A percentile compares a stretch with the other conserved stretches of the same genome.
These are phyloP conservation scores for Zaprionus taronus DNA, from an alignment of 1,140 invertebrate genomes.

Conservation along the genomic window DNA sequence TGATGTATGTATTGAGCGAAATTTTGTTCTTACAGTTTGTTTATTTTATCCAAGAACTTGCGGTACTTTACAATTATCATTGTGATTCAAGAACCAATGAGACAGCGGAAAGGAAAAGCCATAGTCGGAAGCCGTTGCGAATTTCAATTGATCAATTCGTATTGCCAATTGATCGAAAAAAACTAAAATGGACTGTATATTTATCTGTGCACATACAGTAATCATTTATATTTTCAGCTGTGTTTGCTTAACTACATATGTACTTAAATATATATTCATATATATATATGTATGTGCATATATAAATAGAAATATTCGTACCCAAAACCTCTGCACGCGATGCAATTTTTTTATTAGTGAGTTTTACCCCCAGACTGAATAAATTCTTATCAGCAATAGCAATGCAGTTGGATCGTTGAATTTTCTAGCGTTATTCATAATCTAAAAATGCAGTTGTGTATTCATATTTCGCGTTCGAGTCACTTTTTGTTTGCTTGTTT, in stretches of 20 bases:
- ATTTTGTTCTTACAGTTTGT: conserved; percentile 20
- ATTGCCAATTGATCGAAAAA: not conserved
- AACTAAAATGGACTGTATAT: not conserved
- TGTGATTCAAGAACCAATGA: not conserved
- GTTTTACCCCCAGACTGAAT: conserved; percentile 3
- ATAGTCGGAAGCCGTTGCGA: not conserved
- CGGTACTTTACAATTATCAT: conserved; percentile 13
- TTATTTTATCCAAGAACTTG: conserved; percentile 23
- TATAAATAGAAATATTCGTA: not conserved
- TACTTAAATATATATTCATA: not conserved
- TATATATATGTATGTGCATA: not conserved
- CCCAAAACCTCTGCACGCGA: not conserved
- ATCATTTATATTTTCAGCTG: not conserved
- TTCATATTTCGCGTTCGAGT: conserved; percentile 16
- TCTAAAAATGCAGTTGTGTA: conserved; percentile 38
- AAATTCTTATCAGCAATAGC: conserved; percentile 20
- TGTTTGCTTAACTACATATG: not conserved
- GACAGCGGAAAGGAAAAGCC: not conserved
- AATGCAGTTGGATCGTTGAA: not conserved
- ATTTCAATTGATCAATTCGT: too few relatives aligned
- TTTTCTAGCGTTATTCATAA: conserved; percentile 36
- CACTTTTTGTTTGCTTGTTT: conserved; percentile 28
- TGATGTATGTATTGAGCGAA: conserved; percentile 8
- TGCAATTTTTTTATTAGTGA: not conserved
- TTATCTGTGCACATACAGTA: not conserved